Base-by-base conservation (phyloP, 2,797 vertebrate species). In the Anisognathus igniventris region DNA sequence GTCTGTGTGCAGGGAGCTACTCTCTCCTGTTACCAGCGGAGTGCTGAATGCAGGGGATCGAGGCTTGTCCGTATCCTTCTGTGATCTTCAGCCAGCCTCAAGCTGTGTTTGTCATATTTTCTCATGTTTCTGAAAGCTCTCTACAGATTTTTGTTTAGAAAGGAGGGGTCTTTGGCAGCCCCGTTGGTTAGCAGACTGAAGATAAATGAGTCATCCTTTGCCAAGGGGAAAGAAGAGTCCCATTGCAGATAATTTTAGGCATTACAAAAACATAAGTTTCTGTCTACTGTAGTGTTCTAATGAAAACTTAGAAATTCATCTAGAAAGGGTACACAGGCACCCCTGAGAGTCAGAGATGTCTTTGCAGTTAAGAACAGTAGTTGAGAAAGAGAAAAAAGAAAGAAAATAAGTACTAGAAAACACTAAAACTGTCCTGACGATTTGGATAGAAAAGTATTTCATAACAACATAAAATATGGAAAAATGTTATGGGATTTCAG, bases 61-160 rank as follows among this genome's bases (percentile, higher is more conserved):
- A 31, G 60, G 51, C 64, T 84, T 24, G 42, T 40, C 78, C 13
- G 1, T 39, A 19, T 28, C 35, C 66, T 35, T 5, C 48, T 90
- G 61, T 87, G 48, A 71, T 67, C 76, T 54, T n/a, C 64, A 67
- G 91, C 75, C 90, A 80, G 90, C 66, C 54, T 86, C 93, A 58
- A 78, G 79, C 72, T 82, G 73, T 27, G 53, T 62, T 80, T 73
- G 86, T 47, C 79, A 10, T 83, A 50, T 87, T 88, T 88, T 61
- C 79, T 76, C 54, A 4, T 90, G 57, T 90, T 90, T 92, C 82
- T 70, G 77, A 92, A 87, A 89, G 39, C 42, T 28, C 53, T 72
- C 48, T 28, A 9, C 33, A 33, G 67, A 8, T 28, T 48, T 35
- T 23, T 94, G 86, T 76, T 92, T 67, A 7, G 42, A 71, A 91